Evolutionary conservation across 1,140 invertebrate genomes (phyloP).

Genomic region (Penaeus japonicus): DNA sequence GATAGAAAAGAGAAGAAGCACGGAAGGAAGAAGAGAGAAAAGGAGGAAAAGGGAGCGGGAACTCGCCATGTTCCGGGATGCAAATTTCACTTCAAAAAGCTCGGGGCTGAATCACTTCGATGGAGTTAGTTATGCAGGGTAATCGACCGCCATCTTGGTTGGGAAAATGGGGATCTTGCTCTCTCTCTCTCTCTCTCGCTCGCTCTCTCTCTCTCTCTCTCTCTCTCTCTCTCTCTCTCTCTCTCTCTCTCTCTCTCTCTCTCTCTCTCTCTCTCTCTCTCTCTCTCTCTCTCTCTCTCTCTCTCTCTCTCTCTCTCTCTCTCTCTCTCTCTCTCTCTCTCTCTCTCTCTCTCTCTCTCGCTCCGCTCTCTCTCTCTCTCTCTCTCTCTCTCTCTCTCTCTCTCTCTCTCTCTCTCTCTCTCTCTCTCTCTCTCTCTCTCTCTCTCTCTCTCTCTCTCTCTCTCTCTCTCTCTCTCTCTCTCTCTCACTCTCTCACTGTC

Average conservation of each 20-base stretch:
- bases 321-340: conserved; percentile 13
- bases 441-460: background rate
- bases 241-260: background rate
- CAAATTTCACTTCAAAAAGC: too few relatives aligned
- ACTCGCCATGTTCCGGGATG: too few relatives aligned
- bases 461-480: conserved; percentile 24
- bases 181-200: too few relatives aligned
- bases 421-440: background rate
- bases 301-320: conserved; percentile 6
- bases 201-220: background rate
- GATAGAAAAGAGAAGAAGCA: too few relatives aligned
- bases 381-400: background rate
- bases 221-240: conserved; percentile 27
- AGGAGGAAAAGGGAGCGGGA: too few relatives aligned
- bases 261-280: conserved; percentile 19
- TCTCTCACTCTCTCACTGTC: background rate
- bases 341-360: background rate
- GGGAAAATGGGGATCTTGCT: too few relatives aligned
- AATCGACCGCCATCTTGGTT: too few relatives aligned
- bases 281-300: background rate
- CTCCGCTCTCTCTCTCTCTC: too few relatives aligned
- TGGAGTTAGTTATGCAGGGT: too few relatives aligned
- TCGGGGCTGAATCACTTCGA: too few relatives aligned
- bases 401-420: background rate
- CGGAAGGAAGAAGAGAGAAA: too few relatives aligned